These are phyloP conservation scores for Aporophyla nigra DNA, from an alignment of 2,888 invertebrate genomes.

Conservation along the genomic window DNA sequence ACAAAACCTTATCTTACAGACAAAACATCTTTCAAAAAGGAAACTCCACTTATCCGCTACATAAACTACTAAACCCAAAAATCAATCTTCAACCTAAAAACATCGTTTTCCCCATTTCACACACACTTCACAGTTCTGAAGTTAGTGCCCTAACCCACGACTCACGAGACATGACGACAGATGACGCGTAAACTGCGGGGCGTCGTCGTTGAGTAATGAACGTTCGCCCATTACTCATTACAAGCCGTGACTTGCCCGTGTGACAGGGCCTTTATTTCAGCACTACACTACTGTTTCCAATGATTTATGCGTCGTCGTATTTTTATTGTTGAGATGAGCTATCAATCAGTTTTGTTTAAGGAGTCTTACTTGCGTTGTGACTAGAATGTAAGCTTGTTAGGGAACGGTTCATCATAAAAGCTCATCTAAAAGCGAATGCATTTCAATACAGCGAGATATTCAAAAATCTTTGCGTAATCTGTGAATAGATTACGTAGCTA, in stretches of 20 bases:
- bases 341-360: slow-evolving; percentile 65
- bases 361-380: slow-evolving; percentile 39
- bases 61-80: slow-evolving; percentile 51
- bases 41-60: slow-evolving; percentile 44
- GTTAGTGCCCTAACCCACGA: slow-evolving; percentile 68
- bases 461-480: neutral
- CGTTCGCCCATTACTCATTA: slow-evolving; percentile 81
- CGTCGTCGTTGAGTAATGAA: slow-evolving; percentile 86
- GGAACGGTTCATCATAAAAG: neutral
- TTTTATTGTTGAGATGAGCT: slow-evolving; percentile 69
- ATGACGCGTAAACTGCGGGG: slow-evolving; percentile 84
- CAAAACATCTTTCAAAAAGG: slow-evolving; percentile 27
- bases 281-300: slow-evolving; percentile 75
- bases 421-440: neutral
- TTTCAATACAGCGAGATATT: neutral
- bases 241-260: slow-evolving; percentile 81
- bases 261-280: slow-evolving; percentile 82
- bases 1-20: slow-evolving; percentile 46
- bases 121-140: slow-evolving; percentile 66
- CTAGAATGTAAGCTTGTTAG: slow-evolving; percentile 22
- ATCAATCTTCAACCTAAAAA: slow-evolving; percentile 59
- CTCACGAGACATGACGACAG: slow-evolving; percentile 79
- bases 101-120: slow-evolving; percentile 57
- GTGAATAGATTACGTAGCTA: neutral
- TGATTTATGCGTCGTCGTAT: slow-evolving; percentile 75